A percentile compares a stretch with the other conserved stretches of the same genome.
These are phyloP conservation scores for Mirza zaza DNA, from an alignment of 2,113 vertebrate genomes.

Conservation along the genomic window DNA sequence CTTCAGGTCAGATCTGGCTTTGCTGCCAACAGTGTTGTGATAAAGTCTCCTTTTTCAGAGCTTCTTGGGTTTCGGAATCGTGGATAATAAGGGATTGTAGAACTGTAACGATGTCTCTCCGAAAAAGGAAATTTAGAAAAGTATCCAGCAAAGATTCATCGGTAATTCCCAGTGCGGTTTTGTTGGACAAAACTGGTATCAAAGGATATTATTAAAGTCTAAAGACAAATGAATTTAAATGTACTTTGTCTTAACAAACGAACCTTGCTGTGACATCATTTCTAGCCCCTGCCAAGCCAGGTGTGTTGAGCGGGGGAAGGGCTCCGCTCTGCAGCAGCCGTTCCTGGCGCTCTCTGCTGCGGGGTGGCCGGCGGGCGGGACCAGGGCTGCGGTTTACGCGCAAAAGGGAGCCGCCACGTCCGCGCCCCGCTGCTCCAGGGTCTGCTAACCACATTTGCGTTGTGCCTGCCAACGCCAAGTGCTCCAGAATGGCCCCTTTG, in stretches of 20 bases:
- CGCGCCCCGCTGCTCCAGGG: not conserved
- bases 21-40: not conserved
- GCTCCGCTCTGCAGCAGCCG: not conserved
- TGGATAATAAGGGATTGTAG: not conserved
- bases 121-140: constrained; percentile 30
- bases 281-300: not conserved
- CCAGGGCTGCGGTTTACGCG: not conserved
- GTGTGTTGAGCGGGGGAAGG: not conserved
- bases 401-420: not conserved
- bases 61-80: not conserved
- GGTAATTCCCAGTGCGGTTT: not conserved
- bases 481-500: not conserved
- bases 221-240: constrained; percentile 8
- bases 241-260: constrained; percentile 19
- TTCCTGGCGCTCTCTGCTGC: not conserved
- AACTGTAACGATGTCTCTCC: not conserved
- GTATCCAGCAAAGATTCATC: not conserved
- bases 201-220: not conserved
- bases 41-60: not conserved
- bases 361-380: not conserved
- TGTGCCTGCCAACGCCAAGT: not conserved
- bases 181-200: not conserved
- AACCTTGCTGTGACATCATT: not conserved
- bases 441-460: constrained; percentile 7
- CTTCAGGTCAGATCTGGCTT: not conserved